Base-by-base conservation (phyloP, 1,140 invertebrate species). In the Stegodyphus mimosarum region DNA sequence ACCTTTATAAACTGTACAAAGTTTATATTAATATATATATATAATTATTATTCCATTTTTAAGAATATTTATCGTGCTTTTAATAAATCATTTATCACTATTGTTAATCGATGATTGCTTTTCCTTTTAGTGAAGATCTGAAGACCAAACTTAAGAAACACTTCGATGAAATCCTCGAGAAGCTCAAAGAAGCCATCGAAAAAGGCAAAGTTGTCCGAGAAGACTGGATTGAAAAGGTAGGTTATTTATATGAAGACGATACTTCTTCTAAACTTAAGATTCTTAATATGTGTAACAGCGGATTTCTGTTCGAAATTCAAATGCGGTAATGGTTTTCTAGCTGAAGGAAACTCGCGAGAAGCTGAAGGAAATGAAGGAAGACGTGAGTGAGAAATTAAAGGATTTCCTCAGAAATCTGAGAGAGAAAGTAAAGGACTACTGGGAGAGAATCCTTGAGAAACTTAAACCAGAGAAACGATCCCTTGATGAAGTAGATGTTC, bases 101-200 rank as follows among this genome's bases (percentile, higher is more conserved):
- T 1, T 33, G 3, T 33, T 33, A 33, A 33, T 33, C 1, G 33
- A 33, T 33, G 33, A 3, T 33, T 33, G 33, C 33, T 33, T 33
- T 33, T 33, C 33, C 1, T 33, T 33, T 33, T 33, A 33, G 33
- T 33, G 33, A 72, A 15, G 84, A 86, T 67, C 17, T 86, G 1
- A 70, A 50, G 15, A 79, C 72, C 53, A 77, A 60, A 7, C 49
- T 85, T 5, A 77, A 72, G 73, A 74, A 85, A 51, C 7, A 55
- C 3, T 71, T 78, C 17, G 74, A 85, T 33, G 50, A 85, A 18
- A 48, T 85, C 18, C 49, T 85, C 13, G 13, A 55, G 11, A 85
- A 85, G 7, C 6, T 85, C 5, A 85, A 85, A 49, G 83, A 85
- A 7, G 73, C 83, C 10, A 69, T 80, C 49, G 76, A 80, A 11